phyloP scores from a whole-genome alignment of 1,140 invertebrate genomes.

The Riptortus pedestris region DNA sequence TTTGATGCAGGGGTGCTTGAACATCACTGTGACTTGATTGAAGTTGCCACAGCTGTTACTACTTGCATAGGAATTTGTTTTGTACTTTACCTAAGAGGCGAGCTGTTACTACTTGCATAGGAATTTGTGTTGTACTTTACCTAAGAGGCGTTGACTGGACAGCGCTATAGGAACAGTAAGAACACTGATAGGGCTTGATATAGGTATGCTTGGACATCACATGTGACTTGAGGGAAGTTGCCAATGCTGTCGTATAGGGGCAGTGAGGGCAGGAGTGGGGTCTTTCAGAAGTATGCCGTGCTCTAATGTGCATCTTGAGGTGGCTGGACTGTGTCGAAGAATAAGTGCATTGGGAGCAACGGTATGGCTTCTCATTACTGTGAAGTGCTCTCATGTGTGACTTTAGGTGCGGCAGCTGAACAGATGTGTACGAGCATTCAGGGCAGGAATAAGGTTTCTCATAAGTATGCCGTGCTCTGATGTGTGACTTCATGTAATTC shows the following conservation, averaged over 20 bases:
- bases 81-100: too few relatives aligned
- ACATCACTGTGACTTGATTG: background rate
- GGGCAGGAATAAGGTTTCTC: slow-evolving; percentile 1
- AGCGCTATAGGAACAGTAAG: background rate
- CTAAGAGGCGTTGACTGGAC: background rate
- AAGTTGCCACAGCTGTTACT: background rate
- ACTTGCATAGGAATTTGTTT: too few relatives aligned
- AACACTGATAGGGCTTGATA: slow-evolving; percentile 5
- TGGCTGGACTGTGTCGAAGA: background rate
- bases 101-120: too few relatives aligned
- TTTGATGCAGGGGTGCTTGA: background rate
- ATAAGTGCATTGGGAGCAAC: background rate
- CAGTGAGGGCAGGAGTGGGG: background rate
- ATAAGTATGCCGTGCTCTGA: background rate
- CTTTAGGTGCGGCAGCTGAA: background rate
- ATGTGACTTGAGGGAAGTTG: background rate
- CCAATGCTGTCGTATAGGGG: background rate
- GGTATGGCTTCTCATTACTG: background rate
- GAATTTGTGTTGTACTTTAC: too few relatives aligned
- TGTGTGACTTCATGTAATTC: background rate
- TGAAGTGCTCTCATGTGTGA: background rate
- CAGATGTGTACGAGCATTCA: background rate
- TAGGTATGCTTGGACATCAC: slow-evolving; percentile 11
- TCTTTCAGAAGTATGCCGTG: background rate
- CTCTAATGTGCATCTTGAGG: slow-evolving; percentile 3